phyloP scores from a whole-genome alignment of 1,140 invertebrate species.

The Tigriopus japonicus region DNA sequence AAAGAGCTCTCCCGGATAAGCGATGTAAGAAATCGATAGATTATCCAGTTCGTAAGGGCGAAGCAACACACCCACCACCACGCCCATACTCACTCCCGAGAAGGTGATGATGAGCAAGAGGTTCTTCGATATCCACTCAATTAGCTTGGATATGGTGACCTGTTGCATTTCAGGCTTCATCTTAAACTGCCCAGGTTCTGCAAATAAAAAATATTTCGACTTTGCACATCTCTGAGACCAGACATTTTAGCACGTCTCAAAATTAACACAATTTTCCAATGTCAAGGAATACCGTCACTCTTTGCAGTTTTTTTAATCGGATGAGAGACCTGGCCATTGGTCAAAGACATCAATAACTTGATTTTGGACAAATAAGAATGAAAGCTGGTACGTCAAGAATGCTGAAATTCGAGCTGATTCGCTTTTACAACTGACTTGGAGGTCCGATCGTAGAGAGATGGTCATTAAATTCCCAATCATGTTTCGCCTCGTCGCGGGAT shows the following conservation, averaged over 20 bases:
- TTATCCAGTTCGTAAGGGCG: conserved; percentile 6
- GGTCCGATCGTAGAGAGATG: too few relatives aligned
- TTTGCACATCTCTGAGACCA: not conserved
- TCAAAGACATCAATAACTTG: not conserved
- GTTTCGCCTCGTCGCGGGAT: too few relatives aligned
- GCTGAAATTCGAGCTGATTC: too few relatives aligned
- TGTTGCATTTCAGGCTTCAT: conserved; percentile 7
- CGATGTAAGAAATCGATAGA: conserved; percentile 56
- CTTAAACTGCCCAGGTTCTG: conserved; percentile 13
- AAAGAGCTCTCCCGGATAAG: conserved; percentile 76
- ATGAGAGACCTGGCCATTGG: too few relatives aligned
- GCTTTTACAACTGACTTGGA: too few relatives aligned
- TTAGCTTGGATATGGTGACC: conserved; percentile 3
- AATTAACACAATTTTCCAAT: not conserved
- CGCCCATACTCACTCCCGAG: conserved; percentile 49
- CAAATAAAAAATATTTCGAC: not conserved
- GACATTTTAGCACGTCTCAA: not conserved
- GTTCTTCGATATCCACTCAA: conserved; percentile 44
- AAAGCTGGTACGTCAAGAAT: too few relatives aligned
- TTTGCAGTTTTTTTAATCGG: too few relatives aligned
- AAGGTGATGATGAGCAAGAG: conserved; percentile 53
- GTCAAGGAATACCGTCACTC: too few relatives aligned
- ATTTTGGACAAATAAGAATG: not conserved
- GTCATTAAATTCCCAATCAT: too few relatives aligned
- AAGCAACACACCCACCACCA: conserved; percentile 35